Evolutionary conservation across 35 echinoderm and acorn worm genomes (phyloP).

Genomic region (Strongylocentrotus purpuratus): DNA sequence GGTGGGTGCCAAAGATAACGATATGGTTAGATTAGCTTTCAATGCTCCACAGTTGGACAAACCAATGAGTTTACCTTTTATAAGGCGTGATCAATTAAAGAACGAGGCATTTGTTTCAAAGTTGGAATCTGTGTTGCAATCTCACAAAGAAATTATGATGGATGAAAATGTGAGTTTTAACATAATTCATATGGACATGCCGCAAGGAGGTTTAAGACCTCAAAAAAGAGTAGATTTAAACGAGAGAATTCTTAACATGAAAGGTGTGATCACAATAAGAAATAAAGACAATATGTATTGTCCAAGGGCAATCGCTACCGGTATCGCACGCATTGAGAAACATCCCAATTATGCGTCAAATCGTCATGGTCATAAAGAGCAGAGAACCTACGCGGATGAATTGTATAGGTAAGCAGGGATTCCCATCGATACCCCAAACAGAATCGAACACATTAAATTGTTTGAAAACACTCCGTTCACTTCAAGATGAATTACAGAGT

Average conservation of each 20-base stretch:
- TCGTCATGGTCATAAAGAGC: neutral
- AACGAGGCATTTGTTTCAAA: neutral
- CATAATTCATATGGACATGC: neutral
- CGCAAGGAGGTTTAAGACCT: neutral
- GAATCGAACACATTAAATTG: neutral
- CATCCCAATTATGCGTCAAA: neutral
- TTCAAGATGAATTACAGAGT: neutral
- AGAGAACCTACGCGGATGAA: neutral
- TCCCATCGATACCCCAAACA: neutral
- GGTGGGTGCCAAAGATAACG: neutral
- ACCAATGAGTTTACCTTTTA: neutral
- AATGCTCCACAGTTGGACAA: constrained; percentile 1
- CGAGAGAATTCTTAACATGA: neutral
- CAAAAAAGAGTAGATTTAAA: neutral
- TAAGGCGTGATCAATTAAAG: neutral
- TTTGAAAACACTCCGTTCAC: too few species aligned
- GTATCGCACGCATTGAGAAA: neutral
- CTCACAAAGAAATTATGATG: neutral
- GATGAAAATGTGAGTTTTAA: neutral
- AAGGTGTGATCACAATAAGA: neutral
- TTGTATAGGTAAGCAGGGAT: neutral
- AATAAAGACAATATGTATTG: neutral
- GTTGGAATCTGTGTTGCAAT: neutral
- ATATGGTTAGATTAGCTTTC: neutral
- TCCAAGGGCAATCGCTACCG: neutral